Conservation (phyloP, 2,113 vertebrate species). For the Uria aalge region DNA sequence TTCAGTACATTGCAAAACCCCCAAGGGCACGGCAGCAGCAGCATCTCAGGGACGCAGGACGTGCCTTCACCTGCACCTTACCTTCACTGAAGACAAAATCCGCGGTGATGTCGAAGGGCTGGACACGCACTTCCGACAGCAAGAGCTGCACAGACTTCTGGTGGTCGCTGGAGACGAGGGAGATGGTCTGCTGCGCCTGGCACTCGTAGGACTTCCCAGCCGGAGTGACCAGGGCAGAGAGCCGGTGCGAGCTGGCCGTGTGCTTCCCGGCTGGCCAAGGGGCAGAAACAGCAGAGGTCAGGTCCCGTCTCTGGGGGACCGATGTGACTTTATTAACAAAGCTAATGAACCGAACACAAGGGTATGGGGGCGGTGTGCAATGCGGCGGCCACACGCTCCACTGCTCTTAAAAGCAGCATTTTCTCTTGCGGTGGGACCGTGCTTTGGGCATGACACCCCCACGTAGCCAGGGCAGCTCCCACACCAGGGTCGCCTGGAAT, state of each 20-base stretch:
- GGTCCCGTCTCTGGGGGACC: rapidly evolving
- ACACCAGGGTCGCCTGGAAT: rapidly evolving
- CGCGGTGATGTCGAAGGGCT: conserved; percentile 93
- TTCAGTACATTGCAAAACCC: background rate
- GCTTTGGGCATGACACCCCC: background rate
- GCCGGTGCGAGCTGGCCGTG: conserved; percentile 85
- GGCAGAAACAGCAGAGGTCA: background rate
- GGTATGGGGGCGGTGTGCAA: background rate
- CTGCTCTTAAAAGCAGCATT: background rate
- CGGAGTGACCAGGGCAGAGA: conserved; percentile 91
- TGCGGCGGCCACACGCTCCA: background rate
- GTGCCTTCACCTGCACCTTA: conserved; percentile 28
- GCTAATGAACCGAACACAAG: rapidly evolving
- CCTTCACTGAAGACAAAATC: conserved; percentile 97
- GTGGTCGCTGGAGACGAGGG: conserved; percentile 89
- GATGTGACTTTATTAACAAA: rapidly evolving
- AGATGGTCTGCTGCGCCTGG: conserved; percentile 88
- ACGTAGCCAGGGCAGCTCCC: background rate
- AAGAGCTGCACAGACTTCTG: conserved; percentile 89
- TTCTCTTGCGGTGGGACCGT: background rate
- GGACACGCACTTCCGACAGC: conserved; percentile 89
- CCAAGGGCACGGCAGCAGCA: rapidly evolving
- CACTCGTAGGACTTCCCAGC: conserved; percentile 89
- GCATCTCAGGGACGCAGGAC: background rate
- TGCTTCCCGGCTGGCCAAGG: conserved; percentile 85